A percentile compares a stretch with the other conserved stretches of the same genome.
Evolutionary conservation across 2,888 invertebrate species (phyloP).

Genomic region (Platynereis dumerilii): DNA sequence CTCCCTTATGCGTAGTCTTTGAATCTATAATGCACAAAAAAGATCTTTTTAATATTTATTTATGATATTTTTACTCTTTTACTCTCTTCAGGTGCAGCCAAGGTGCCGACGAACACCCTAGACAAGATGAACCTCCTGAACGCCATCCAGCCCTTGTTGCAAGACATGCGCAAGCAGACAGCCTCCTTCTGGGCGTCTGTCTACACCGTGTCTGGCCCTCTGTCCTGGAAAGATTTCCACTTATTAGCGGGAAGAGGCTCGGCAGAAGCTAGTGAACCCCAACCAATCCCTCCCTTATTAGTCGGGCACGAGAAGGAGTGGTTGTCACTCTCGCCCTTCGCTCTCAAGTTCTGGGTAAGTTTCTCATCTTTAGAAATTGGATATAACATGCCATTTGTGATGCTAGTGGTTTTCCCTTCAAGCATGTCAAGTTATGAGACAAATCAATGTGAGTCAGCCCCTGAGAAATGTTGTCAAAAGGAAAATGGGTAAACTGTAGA

Average conservation of each 20-base stretch:
- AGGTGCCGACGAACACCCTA: slow-evolving; percentile 72
- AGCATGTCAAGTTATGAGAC: too few relatives aligned
- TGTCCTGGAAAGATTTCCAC: slow-evolving; percentile 98
- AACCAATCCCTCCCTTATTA: slow-evolving; percentile 92
- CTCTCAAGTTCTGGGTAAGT: slow-evolving; percentile 84
- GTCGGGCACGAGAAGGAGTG: slow-evolving; percentile 96
- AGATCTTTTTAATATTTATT: too few relatives aligned
- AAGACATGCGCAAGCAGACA: slow-evolving; percentile 84
- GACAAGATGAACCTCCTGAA: slow-evolving; percentile 92
- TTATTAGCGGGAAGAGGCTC: slow-evolving; percentile 89
- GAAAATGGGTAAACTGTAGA: too few relatives aligned
- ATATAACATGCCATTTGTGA: too few relatives aligned
- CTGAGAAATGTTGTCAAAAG: too few relatives aligned
- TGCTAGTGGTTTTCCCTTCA: too few relatives aligned
- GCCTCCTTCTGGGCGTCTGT: slow-evolving; percentile 89
- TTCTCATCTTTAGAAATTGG: neutral
- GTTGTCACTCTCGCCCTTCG: slow-evolving; percentile 92
- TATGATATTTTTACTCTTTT: too few relatives aligned
- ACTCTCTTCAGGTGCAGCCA: slow-evolving; percentile 20
- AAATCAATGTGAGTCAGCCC: too few relatives aligned
- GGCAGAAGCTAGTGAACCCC: slow-evolving; percentile 94
- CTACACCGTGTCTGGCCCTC: slow-evolving; percentile 89
- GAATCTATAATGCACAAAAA: too few relatives aligned
- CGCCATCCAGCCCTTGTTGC: slow-evolving; percentile 86
- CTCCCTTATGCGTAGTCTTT: too few relatives aligned